phyloP scores from a whole-genome alignment of 2,888 invertebrate species.

The Melanchra persicariae region DNA sequence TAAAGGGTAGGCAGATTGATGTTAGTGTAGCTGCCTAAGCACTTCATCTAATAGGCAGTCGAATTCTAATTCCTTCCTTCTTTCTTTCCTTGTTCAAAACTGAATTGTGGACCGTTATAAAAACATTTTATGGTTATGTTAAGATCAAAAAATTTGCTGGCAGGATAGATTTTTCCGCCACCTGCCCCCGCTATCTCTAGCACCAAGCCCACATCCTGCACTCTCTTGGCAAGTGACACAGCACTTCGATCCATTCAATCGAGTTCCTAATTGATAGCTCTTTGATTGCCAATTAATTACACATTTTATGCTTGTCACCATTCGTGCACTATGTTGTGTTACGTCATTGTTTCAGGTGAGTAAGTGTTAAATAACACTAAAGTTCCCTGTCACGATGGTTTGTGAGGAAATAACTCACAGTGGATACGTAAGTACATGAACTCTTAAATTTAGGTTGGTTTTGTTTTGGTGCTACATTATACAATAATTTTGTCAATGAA shows the following conservation, averaged over 20 bases:
- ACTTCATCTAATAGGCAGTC: too few species aligned
- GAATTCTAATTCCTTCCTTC: too few species aligned
- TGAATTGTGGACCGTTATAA: too few species aligned
- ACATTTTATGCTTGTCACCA: slow-evolving; percentile 40
- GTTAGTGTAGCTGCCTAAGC: too few species aligned
- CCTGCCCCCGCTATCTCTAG: slow-evolving; percentile 15
- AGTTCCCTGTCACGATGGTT: not conserved
- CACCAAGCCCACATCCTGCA: slow-evolving; percentile 8
- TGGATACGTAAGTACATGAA: not conserved
- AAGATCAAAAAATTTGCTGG: too few species aligned
- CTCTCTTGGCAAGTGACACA: slow-evolving; percentile 60
- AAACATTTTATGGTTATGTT: too few species aligned
- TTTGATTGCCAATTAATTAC: slow-evolving; percentile 62
- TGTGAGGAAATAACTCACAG: not conserved
- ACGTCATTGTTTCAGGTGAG: slow-evolving; percentile 30
- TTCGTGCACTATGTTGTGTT: slow-evolving; percentile 29
- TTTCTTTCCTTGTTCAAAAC: too few species aligned
- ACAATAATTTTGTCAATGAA: not conserved
- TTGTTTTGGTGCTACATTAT: too few species aligned
- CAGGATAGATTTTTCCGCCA: not conserved
- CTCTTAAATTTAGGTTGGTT: too few species aligned
- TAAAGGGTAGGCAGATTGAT: too few species aligned
- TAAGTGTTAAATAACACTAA: not conserved
- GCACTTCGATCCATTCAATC: slow-evolving; percentile 58
- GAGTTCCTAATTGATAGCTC: slow-evolving; percentile 49